phyloP scores from a whole-genome alignment of 2,113 vertebrate genomes.

The Vulpes vulpes region DNA sequence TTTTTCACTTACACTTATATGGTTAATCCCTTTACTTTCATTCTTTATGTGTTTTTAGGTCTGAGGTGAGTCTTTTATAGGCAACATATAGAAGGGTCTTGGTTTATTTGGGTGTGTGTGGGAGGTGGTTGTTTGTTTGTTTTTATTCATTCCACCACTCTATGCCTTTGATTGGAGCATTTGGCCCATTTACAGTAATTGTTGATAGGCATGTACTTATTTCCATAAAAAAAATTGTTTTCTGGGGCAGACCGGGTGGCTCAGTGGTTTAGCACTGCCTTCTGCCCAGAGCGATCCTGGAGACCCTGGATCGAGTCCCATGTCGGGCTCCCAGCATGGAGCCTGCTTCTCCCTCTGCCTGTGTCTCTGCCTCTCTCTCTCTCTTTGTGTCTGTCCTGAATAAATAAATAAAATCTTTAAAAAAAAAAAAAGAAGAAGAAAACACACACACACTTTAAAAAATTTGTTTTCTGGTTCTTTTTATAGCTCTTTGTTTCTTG shows the following conservation, averaged over 20 bases:
- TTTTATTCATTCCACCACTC: neutral
- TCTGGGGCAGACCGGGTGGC: no score
- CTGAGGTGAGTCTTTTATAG: neutral
- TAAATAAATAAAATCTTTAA: no score
- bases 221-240: neutral
- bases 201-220: neutral
- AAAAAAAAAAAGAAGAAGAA: no score
- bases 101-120: neutral
- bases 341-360: no score
- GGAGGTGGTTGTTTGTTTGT: neutral
- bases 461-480: neutral
- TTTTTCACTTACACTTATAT: neutral
- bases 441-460: neutral
- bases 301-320: no score
- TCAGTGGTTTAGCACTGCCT: no score
- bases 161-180: neutral
- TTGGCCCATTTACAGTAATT: neutral
- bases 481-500: neutral
- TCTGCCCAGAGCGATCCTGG: no score
- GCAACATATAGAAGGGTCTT: neutral
- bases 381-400: no score
- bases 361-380: no score
- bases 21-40: neutral
- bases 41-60: neutral
- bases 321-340: no score